Evolutionary conservation across 2,113 vertebrate species (phyloP).

Genomic region (Petromus typicus): DNA sequence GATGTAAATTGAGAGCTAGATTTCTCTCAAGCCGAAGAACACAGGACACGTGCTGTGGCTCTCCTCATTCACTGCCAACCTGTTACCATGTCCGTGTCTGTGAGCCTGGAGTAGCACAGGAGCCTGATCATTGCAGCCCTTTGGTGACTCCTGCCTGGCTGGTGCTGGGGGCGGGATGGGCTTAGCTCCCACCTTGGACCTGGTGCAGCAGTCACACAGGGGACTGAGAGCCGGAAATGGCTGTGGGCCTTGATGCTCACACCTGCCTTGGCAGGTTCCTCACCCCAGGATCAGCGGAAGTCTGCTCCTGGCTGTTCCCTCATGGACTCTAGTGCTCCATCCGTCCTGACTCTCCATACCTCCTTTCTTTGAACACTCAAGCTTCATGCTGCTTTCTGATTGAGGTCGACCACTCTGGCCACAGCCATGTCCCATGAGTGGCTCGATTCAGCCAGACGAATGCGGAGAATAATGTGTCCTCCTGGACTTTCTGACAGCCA

Average conservation of each 20-base stretch:
- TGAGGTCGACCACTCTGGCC: neutral
- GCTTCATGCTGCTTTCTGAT: neutral
- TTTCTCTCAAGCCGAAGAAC: neutral
- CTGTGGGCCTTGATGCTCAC: neutral
- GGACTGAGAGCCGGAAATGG: neutral
- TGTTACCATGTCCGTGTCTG: neutral
- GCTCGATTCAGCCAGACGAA: neutral
- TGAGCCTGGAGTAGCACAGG: slow-evolving; percentile 32
- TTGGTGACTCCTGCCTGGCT: neutral
- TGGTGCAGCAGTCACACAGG: neutral
- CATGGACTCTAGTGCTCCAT: neutral
- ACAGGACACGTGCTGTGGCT: neutral
- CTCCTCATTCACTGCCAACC: neutral
- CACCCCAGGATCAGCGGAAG: neutral
- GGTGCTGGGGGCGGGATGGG: neutral
- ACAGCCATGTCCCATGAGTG: neutral
- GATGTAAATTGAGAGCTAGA: slow-evolving; percentile 42
- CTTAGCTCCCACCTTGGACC: neutral
- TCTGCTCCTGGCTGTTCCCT: neutral
- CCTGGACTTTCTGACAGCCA: neutral
- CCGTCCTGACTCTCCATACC: too few relatives aligned
- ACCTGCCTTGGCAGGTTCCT: neutral
- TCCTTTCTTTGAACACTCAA: neutral
- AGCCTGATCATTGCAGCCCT: neutral
- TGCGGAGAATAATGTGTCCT: too few relatives aligned